Evolutionary conservation across 2,113 vertebrate genomes (phyloP).

Genomic region (Mesoclemmys tuberculata): DNA sequence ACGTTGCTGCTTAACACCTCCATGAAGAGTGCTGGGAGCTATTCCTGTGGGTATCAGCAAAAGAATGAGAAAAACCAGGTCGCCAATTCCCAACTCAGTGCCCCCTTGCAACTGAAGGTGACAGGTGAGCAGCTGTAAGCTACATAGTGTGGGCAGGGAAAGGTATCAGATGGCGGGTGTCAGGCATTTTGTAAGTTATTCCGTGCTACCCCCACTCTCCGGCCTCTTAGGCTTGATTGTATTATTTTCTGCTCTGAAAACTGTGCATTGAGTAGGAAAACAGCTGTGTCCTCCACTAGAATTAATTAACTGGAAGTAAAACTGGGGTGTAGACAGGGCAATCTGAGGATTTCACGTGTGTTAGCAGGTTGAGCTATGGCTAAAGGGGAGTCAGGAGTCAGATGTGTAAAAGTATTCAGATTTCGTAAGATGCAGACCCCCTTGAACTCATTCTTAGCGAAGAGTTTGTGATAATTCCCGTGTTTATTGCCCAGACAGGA

Average conservation of each 20-base stretch:
- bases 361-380: neutral
- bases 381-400: neutral
- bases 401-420: neutral
- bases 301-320: neutral
- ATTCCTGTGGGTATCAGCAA: neutral
- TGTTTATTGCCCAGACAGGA: neutral
- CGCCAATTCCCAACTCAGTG: neutral
- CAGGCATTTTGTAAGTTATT: neutral
- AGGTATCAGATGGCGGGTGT: neutral
- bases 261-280: neutral
- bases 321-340: neutral
- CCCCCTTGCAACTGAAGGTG: neutral
- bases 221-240: neutral
- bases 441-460: neutral
- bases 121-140: neutral
- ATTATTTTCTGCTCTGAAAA: neutral
- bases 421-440: neutral
- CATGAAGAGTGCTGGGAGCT: neutral
- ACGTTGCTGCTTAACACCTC: neutral
- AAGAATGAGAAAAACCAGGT: neutral
- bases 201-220: neutral
- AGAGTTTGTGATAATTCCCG: neutral
- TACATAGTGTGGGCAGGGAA: neutral
- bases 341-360: neutral
- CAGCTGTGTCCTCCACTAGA: neutral